Evolutionary conservation across 2,888 invertebrate species (phyloP), one percentile per base, ranked within the genome.

Genomic region (Isoperla grammatica): DNA sequence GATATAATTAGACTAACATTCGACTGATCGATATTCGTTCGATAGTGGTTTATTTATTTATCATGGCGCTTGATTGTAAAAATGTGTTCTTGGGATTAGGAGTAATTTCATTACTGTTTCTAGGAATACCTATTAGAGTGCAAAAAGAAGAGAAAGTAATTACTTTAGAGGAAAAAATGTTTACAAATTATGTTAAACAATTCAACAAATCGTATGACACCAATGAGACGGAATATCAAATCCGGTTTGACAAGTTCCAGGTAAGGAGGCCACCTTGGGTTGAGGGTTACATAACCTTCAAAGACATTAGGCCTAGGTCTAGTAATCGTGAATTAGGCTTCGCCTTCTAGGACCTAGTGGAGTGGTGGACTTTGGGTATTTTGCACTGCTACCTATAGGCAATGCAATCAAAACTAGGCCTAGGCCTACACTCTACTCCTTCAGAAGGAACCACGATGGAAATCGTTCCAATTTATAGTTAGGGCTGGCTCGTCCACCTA

Each of bases 151-250:
- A 46, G 29, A 68, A 72, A 1, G 68, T 71, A 42, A 68, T 61
- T 2, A 62, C 61, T 23, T 70, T 72, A 60, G 69, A 74, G 1
- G 67, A 68, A 49, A 12, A 60, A 12, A 70, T 76, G 67, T 83
- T 81, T 65, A 71, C 78, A 54, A 71, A 76, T 20, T 83, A 80
- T 65, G 72, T 81, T 12, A 64, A 72, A 66, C 75, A 77, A 68
- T 82, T 76, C 66, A 81, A 82, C 68, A 82, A 81, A 75, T 75
- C 73, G 66, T 83, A 83, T 67, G 71, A 70, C 67, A 69, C 72
- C 65, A 74, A 73, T 59, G 72, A 75, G 0, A 72, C 71, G 2
- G 80, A 82, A 69, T 82, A 81, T 66, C 69, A 72, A 46, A 70
- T 72, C 5, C 75, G 81, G 67, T 78, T 79, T 63, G 70, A 76